A percentile compares a stretch with the other conserved stretches of the same genome.
phyloP scores from a whole-genome alignment of 2,888 invertebrate genomes.

The Anthrax anthrax region DNA sequence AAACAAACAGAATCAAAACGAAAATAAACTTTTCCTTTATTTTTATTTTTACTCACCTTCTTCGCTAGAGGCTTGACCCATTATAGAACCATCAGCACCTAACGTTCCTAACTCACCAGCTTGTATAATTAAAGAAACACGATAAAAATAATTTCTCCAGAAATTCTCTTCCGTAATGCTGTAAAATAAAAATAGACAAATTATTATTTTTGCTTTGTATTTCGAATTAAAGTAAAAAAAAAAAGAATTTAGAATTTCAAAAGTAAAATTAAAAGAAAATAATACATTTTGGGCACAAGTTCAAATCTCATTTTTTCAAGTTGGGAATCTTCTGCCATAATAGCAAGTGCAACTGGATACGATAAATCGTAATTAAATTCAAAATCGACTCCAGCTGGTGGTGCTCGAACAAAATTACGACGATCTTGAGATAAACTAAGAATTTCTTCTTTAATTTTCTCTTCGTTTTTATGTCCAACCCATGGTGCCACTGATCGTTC shows the following conservation, averaged over 20 bases:
- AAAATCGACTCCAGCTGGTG: slow-evolving; percentile 89
- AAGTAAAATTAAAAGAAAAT: not conserved
- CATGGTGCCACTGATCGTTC: slow-evolving; percentile 74
- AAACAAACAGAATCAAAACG: too few relatives aligned
- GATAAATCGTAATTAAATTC: slow-evolving; percentile 87
- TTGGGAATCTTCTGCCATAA: slow-evolving; percentile 89
- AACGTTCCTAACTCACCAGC: slow-evolving; percentile 58
- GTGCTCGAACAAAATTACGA: slow-evolving; percentile 93
- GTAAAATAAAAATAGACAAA: slow-evolving; percentile 11
- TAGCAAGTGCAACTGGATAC: slow-evolving; percentile 86
- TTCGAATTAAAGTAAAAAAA: not conserved
- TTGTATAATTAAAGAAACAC: slow-evolving; percentile 95
- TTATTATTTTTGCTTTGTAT: too few relatives aligned
- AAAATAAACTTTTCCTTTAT: too few relatives aligned
- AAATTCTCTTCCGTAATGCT: slow-evolving; percentile 95
- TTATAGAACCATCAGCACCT: slow-evolving; percentile 30
- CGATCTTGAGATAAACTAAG: slow-evolving; percentile 91
- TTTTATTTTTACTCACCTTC: slow-evolving; percentile 32
- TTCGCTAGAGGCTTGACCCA: slow-evolving; percentile 33
- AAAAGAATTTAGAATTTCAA: not conserved
- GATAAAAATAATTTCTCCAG: slow-evolving; percentile 99
- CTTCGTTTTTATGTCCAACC: slow-evolving; percentile 91
- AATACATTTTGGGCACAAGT: slow-evolving; percentile 94
- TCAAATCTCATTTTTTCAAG: slow-evolving; percentile 98
- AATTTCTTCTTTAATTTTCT: slow-evolving; percentile 87